These are phyloP conservation scores for Bombus confusus DNA, from an alignment of 1,140 invertebrate species.

Conservation along the genomic window DNA sequence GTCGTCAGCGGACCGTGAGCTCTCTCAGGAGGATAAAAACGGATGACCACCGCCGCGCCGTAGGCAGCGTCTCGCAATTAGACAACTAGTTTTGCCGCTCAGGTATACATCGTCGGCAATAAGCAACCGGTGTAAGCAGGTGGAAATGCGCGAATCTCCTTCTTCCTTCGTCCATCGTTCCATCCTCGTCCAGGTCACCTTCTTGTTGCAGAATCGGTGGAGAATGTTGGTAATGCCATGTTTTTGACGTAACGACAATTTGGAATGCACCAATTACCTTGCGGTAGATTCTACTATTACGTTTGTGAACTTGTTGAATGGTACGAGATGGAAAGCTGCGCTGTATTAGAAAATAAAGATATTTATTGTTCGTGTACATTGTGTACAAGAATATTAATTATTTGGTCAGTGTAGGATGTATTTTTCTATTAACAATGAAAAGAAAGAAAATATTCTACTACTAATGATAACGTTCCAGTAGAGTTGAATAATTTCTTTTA, in stretches of 20 bases:
- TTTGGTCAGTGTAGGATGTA: too few species aligned
- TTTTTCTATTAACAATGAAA: too few species aligned
- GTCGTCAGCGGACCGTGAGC: neutral
- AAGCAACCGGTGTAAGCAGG: neutral
- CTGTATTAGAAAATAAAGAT: too few species aligned
- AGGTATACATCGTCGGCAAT: neutral
- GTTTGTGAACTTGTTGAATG: too few species aligned
- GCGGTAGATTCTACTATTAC: too few species aligned
- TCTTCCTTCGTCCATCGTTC: neutral
- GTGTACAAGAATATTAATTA: too few species aligned
- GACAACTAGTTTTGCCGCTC: constrained; percentile 22
- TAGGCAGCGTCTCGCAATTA: constrained; percentile 34
- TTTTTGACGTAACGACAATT: neutral
- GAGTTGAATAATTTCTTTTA: too few species aligned
- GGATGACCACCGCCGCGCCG: constrained; percentile 43
- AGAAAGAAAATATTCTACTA: too few species aligned
- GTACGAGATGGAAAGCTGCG: too few species aligned
- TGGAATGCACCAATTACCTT: neutral
- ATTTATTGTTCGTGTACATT: too few species aligned
- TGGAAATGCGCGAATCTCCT: constrained; percentile 12
- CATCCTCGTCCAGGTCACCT: neutral
- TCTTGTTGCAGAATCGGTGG: neutral
- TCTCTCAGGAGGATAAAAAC: neutral
- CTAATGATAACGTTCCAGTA: too few species aligned
- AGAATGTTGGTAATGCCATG: too few species aligned